Conservation (phyloP, 1,140 invertebrate genomes). For the Drosophila bipectinata region DNA sequence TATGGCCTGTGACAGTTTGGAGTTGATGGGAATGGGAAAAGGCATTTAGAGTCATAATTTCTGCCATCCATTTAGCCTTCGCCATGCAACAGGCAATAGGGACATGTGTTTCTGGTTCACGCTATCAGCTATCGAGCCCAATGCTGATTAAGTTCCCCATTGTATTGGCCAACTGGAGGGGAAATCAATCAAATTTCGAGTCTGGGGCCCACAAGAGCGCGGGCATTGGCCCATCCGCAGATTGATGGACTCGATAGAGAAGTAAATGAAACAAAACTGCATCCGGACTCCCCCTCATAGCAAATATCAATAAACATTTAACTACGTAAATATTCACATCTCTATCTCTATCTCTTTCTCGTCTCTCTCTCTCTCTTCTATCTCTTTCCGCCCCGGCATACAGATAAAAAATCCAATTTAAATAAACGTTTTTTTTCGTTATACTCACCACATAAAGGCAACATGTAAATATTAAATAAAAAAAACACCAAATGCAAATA, state of each 20-base stretch:
- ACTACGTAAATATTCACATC: constrained; percentile 56
- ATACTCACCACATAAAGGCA: constrained; percentile 57
- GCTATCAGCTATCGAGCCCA: neutral
- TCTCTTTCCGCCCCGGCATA: constrained; percentile 28
- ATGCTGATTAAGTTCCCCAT: neutral
- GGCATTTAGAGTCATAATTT: constrained; percentile 13
- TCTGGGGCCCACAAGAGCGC: neutral
- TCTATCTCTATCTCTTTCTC: constrained; percentile 44
- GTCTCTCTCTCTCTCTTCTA: constrained; percentile 41
- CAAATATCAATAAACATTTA: constrained; percentile 33
- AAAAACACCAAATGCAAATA: constrained; percentile 46
- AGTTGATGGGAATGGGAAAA: constrained; percentile 25
- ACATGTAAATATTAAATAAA: constrained; percentile 70
- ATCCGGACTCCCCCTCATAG: neutral
- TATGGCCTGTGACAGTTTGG: constrained; percentile 75
- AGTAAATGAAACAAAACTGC: constrained; percentile 25
- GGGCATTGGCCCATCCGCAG: neutral
- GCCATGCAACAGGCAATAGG: constrained; percentile 33
- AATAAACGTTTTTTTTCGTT: constrained; percentile 47
- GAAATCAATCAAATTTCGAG: constrained; percentile 19
- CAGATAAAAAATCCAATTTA: constrained; percentile 66
- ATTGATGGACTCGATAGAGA: constrained; percentile 23
- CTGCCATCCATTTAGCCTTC: neutral
- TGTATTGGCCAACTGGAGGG: constrained; percentile 1
- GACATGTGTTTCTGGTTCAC: neutral